These are phyloP conservation scores for Nanger granti DNA, from an alignment of 2,113 vertebrate genomes.

Conservation along the genomic window DNA sequence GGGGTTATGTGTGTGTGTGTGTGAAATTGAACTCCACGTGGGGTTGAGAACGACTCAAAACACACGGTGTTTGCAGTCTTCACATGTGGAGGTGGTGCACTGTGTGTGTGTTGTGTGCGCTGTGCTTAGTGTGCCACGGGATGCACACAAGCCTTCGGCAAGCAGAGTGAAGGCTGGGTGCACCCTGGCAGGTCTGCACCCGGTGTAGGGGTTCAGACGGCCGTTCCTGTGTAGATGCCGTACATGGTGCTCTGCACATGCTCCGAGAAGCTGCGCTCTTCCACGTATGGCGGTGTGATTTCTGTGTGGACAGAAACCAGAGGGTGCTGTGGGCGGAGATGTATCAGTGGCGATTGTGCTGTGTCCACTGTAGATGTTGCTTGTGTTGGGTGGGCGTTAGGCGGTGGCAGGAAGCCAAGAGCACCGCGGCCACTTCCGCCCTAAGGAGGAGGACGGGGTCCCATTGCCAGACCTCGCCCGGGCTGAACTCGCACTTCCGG, in stretches of 20 bases:
- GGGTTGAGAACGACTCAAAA: background rate
- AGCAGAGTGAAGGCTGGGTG: background rate
- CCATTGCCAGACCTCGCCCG: fast-evolving
- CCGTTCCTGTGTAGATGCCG: fast-evolving
- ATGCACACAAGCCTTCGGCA: fast-evolving
- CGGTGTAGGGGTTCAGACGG: fast-evolving
- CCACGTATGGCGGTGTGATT: background rate
- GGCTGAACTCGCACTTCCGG: fast-evolving
- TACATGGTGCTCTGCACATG: background rate
- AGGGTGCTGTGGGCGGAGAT: background rate
- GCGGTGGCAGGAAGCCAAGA: background rate
- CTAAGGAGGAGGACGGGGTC: fast-evolving
- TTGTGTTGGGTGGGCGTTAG: fast-evolving
- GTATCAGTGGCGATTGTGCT: background rate
- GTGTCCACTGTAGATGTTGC: background rate
- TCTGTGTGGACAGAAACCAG: background rate
- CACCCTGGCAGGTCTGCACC: background rate
- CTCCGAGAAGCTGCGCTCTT: background rate
- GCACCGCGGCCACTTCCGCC: fast-evolving
- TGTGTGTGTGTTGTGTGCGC: too few species aligned
- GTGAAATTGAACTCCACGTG: background rate
- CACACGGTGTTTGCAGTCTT: background rate
- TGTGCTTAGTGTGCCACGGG: too few species aligned
- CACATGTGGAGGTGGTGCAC: background rate
- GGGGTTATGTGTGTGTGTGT: too few species aligned